Base-by-base conservation (phyloP, 2,888 invertebrate species). In the Limenitis camilla region DNA sequence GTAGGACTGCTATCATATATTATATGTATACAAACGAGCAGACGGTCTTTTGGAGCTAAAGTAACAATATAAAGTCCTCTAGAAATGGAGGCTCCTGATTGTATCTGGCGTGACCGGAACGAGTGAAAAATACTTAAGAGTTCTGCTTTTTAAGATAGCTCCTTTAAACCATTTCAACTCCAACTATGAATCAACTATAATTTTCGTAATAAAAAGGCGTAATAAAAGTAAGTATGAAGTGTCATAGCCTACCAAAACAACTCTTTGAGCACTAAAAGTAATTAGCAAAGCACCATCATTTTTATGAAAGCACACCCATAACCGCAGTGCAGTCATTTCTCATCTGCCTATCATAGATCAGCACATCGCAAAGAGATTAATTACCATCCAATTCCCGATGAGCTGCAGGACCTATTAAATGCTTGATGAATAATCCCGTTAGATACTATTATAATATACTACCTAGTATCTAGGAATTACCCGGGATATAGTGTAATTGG, bases 261-360 rank as follows among this genome's bases (percentile, higher is more conserved):
- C 19, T 19, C 19, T 19, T 19, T 19, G 19, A 19, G 19, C 19
- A 19, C 19, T 19, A 19, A 19, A 40, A 38, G 31, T 43, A 38
- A 39, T 43, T 43, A 42, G 38, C 11, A 45, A 29, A 33, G 19
- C 19, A 38, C 38, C 33, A 49, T 42, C 39, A 47, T 53, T 48
- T 51, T 33, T 40, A 45, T n/a, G 50, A 48, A 48, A 45, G 43
- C 44, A 51, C 44, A 60, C 19, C 19, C 54, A 62, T 62, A 61
- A 61, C 62, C 58, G 53, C 59, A 59, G 60, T 59, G 66, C 49
- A 38, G 49, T 68, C 70, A 77, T 78, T 77, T 75, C 68, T 77
- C 74, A 76, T 77, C 74, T 72, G 72, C 67, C 72, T 69, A 69
- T 74, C 72, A 74, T 66, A 75, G 74, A 78, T 76, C 76, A 78